Evolutionary conservation across 2,888 invertebrate species (phyloP).

Genomic region (Chrysolina haemoptera): DNA sequence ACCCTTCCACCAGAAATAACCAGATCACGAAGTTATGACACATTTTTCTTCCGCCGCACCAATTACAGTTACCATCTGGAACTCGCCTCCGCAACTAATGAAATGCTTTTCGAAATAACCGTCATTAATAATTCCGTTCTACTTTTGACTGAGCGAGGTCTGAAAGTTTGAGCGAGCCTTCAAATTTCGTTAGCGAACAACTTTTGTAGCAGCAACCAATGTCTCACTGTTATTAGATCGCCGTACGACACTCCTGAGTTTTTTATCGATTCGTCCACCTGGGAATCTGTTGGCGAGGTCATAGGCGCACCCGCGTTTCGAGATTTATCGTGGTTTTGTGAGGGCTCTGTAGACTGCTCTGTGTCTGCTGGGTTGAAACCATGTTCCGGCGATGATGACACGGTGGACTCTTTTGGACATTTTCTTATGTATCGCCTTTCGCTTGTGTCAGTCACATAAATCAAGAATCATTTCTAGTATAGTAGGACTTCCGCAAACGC

Average conservation of each 20-base stretch:
- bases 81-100: conserved; percentile 11
- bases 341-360: neutral
- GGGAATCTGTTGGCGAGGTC: conserved; percentile 8
- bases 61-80: neutral
- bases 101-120: conserved; percentile 26
- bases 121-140: conserved; percentile 30
- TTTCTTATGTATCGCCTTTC: too few relatives aligned
- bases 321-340: neutral
- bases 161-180: neutral
- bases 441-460: too few relatives aligned
- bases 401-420: too few relatives aligned
- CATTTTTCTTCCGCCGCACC: conserved; percentile 7
- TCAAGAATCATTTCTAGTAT: too few relatives aligned
- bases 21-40: conserved; percentile 6
- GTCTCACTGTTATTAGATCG: conserved; percentile 7
- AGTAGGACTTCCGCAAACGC: too few relatives aligned
- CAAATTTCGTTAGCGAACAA: conserved; percentile 11
- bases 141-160: conserved; percentile 16
- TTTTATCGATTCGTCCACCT: conserved; percentile 12
- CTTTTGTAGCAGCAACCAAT: conserved; percentile 1
- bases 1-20: neutral
- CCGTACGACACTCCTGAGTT: conserved; percentile 7
- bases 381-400: too few relatives aligned
- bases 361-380: too few relatives aligned
- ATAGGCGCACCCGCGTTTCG: neutral